A percentile compares a stretch with the other conserved stretches of the same genome.
These are phyloP conservation scores for Lingula anatina DNA, from an alignment of 2,888 invertebrate species.

Conservation along the genomic window DNA sequence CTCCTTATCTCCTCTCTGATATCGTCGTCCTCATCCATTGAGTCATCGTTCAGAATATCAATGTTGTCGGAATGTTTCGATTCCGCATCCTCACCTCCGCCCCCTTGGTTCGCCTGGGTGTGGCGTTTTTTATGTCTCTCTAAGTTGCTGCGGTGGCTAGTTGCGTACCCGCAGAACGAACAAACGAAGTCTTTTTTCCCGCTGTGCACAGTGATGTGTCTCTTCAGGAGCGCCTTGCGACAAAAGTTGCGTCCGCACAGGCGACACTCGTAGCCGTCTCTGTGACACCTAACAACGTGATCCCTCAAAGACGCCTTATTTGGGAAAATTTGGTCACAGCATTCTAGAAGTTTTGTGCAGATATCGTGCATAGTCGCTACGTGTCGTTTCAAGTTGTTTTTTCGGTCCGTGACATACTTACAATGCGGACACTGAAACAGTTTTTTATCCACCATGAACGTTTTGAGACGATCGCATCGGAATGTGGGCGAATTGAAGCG, in stretches of 20 bases:
- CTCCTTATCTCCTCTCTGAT: neutral
- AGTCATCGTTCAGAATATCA: neutral
- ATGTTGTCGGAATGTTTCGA: neutral
- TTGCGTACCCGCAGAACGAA: conserved; percentile 50
- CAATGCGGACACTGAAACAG: conserved; percentile 36
- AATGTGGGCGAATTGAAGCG: too few relatives aligned
- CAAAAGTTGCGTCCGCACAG: conserved; percentile 51
- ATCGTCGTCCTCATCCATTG: neutral
- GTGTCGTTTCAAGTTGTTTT: conserved; percentile 52
- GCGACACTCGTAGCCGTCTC: conserved; percentile 49
- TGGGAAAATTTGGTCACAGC: conserved; percentile 46
- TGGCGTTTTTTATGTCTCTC: conserved; percentile 51
- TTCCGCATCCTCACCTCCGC: too few relatives aligned
- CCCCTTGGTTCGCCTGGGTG: too few relatives aligned
- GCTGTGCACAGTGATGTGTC: conserved; percentile 53
- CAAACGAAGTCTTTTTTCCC: conserved; percentile 53
- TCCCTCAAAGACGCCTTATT: conserved; percentile 51
- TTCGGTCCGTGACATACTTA: conserved; percentile 46
- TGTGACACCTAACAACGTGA: conserved; percentile 48
- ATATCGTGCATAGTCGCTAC: conserved; percentile 51
- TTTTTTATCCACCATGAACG: conserved; percentile 13
- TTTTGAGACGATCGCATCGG: too few relatives aligned
- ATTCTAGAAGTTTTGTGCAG: conserved; percentile 37
- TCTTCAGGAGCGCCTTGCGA: conserved; percentile 51
- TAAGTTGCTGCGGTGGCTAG: conserved; percentile 54